phyloP scores from a whole-genome alignment of 2,797 vertebrate species.

The Microcaecilia unicolor region DNA sequence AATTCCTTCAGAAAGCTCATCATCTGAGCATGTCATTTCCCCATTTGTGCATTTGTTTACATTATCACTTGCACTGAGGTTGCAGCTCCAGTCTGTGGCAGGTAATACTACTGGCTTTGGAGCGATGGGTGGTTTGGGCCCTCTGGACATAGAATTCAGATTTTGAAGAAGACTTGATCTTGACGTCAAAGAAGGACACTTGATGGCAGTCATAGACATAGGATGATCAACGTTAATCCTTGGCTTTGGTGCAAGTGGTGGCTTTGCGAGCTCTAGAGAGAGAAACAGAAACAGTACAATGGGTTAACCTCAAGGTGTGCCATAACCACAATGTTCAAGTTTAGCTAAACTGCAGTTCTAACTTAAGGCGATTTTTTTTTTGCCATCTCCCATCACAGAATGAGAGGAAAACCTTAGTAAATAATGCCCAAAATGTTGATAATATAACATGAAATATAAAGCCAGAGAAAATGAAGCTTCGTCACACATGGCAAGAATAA shows the following conservation, averaged over 20 bases:
- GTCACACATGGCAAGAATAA: too few relatives aligned
- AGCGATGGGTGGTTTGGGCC: slow-evolving; percentile 78
- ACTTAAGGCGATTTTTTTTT: too few relatives aligned
- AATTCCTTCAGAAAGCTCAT: slow-evolving; percentile 44
- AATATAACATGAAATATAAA: too few relatives aligned
- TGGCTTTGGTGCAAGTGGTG: slow-evolving; percentile 77
- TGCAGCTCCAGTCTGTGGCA: slow-evolving; percentile 48
- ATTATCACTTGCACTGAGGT: slow-evolving; percentile 42
- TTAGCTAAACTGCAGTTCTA: too few relatives aligned
- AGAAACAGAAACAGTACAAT: slow-evolving; percentile 38
- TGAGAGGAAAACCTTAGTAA: too few relatives aligned
- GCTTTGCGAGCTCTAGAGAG: slow-evolving; percentile 77
- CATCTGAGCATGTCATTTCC: slow-evolving; percentile 49
- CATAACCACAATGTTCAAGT: too few relatives aligned
- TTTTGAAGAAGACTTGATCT: slow-evolving; percentile 47
- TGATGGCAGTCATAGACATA: slow-evolving; percentile 40
- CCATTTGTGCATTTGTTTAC: slow-evolving; percentile 65
- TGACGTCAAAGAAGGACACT: slow-evolving; percentile 56
- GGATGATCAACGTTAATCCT: slow-evolving; percentile 61
- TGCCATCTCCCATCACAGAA: too few relatives aligned
- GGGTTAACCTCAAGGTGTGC: too few relatives aligned
- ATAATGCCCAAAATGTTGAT: too few relatives aligned
- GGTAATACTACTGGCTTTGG: slow-evolving; percentile 73
- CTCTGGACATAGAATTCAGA: slow-evolving; percentile 54
- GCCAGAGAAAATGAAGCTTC: too few relatives aligned